Conservation (phyloP, 2,888 invertebrate genomes). For the Polia nebulosa region DNA sequence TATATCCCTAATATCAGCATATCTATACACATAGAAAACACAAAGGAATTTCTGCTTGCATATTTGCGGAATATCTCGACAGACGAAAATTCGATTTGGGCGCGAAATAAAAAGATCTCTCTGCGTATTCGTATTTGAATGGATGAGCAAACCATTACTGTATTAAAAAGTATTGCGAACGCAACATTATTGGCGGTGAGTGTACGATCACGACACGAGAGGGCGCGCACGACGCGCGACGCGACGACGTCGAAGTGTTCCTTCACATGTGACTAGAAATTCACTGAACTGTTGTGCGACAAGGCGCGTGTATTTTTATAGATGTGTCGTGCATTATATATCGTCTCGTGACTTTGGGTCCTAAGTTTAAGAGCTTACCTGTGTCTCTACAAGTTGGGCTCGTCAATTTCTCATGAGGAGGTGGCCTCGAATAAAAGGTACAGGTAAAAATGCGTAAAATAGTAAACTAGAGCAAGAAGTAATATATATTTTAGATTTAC, state of each 20-base stretch:
- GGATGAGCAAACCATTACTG: slow-evolving; percentile 75
- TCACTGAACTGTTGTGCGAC: slow-evolving; percentile 45
- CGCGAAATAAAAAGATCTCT: slow-evolving; percentile 74
- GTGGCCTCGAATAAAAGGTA: slow-evolving; percentile 16
- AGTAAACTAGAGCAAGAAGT: slow-evolving; percentile 1
- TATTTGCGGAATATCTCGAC: slow-evolving; percentile 78
- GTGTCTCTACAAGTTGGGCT: slow-evolving; percentile 28
- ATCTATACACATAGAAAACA: slow-evolving; percentile 72
- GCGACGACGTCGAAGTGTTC: slow-evolving; percentile 33
- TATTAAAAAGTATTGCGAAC: slow-evolving; percentile 73
- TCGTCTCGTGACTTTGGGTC: slow-evolving; percentile 58
- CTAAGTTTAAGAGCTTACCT: slow-evolving; percentile 55
- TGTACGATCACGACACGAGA: slow-evolving; percentile 27
- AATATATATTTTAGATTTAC: not conserved
- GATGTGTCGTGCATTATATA: slow-evolving; percentile 59
- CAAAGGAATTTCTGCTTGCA: slow-evolving; percentile 80
- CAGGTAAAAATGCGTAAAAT: slow-evolving; percentile 16
- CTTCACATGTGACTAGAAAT: slow-evolving; percentile 53
- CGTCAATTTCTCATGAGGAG: slow-evolving; percentile 56
- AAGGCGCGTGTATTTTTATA: slow-evolving; percentile 52
- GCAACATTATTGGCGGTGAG: slow-evolving; percentile 63
- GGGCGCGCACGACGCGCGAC: not conserved
- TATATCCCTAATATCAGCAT: slow-evolving; percentile 79
- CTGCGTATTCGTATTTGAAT: slow-evolving; percentile 66
- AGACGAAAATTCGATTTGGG: slow-evolving; percentile 79